Evolutionary conservation across 2,113 vertebrate species (phyloP).

Genomic region (Actenoides lindsayi): DNA sequence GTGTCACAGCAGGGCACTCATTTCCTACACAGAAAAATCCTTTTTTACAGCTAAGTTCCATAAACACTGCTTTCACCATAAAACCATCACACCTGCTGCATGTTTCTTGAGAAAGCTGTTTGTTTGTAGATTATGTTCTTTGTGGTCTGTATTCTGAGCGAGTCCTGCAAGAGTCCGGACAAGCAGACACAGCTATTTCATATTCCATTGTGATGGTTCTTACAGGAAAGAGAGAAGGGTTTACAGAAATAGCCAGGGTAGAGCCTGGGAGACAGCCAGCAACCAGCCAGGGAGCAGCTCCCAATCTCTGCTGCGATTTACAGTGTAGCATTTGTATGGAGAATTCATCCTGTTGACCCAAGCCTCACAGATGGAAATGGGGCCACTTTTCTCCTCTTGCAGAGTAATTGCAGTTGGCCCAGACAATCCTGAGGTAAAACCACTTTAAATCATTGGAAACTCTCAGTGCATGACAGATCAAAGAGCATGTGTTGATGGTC

Average conservation of each 20-base stretch:
- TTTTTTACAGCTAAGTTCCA: not conserved
- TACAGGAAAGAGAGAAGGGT: not conserved
- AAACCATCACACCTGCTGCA: not conserved
- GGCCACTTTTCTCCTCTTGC: not conserved
- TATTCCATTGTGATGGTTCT: not conserved
- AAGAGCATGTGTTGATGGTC: not conserved
- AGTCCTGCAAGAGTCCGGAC: not conserved
- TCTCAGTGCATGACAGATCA: not conserved
- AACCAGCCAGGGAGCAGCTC: not conserved
- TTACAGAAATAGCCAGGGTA: not conserved
- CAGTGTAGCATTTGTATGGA: not conserved
- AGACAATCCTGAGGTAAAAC: not conserved
- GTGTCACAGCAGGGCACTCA: not conserved
- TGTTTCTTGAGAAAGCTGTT: not conserved
- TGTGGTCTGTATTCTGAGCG: not conserved
- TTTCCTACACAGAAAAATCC: conserved; percentile 23
- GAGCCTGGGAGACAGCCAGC: not conserved
- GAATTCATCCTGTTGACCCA: not conserved
- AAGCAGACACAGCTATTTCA: not conserved
- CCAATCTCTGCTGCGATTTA: not conserved
- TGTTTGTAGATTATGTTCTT: not conserved
- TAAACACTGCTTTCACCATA: not conserved
- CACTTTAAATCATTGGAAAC: not conserved
- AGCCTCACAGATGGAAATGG: not conserved
- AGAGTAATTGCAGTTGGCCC: not conserved